A percentile compares a stretch with the other conserved stretches of the same genome.
Conservation (phyloP, 2,113 vertebrate genomes). For the Oreochromis niloticus region DNA sequence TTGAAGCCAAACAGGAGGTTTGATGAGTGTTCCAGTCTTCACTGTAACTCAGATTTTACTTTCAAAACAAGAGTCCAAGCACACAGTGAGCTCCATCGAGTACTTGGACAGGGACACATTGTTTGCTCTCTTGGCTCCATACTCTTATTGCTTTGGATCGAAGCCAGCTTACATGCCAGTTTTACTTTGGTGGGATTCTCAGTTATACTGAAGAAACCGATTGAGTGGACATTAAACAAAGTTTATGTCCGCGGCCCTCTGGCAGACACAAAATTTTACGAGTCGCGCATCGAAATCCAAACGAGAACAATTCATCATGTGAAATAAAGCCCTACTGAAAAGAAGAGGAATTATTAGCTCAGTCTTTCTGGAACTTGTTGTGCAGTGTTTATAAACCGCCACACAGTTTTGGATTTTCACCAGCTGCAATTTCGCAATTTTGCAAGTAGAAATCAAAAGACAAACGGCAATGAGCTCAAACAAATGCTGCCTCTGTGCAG, state of each 20-base stretch:
- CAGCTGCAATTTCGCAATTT: neutral
- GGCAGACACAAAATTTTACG: neutral
- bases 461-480: neutral
- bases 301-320: neutral
- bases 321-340: neutral
- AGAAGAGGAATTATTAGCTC: neutral
- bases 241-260: neutral
- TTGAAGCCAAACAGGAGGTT: neutral
- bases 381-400: neutral
- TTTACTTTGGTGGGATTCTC: neutral
- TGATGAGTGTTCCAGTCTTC: neutral
- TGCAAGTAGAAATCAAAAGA: neutral
- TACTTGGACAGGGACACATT: neutral
- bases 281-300: neutral
- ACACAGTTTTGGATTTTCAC: neutral
- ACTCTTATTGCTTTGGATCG: conserved; percentile 1
- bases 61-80: neutral
- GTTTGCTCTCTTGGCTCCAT: neutral
- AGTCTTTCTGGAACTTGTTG: neutral
- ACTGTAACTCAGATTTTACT: neutral
- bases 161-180: neutral
- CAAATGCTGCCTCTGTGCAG: neutral
- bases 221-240: neutral
- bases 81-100: neutral
- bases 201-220: neutral